phyloP scores from a whole-genome alignment of 2,888 invertebrate species.

The Gymnoscelis rufifasciata region DNA sequence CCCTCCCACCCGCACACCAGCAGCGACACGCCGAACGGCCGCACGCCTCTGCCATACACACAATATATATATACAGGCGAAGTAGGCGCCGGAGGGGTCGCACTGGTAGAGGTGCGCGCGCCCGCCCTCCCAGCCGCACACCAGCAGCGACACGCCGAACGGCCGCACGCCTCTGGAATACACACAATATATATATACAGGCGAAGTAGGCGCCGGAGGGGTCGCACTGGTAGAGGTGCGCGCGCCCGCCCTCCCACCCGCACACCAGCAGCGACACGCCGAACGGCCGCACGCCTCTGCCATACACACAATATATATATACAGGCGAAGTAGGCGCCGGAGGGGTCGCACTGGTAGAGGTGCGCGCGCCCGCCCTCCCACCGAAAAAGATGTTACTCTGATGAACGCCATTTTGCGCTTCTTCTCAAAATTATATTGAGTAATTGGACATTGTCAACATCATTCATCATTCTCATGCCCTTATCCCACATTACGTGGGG shows the following conservation, averaged over 20 bases:
- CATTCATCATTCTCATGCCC: too few species aligned
- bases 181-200: too few species aligned
- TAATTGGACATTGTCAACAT: too few species aligned
- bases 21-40: conserved; percentile 98
- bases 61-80: neutral
- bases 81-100: conserved; percentile 91
- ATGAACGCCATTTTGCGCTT: too few species aligned
- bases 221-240: conserved; percentile 98
- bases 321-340: conserved; percentile 75
- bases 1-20: conserved; percentile 98
- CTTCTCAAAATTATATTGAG: too few species aligned
- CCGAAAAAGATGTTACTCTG: conserved; percentile 46
- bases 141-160: conserved; percentile 97
- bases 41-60: conserved; percentile 86
- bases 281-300: conserved; percentile 97
- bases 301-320: too few species aligned
- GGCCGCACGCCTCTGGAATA: conserved; percentile 94
- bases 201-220: conserved; percentile 85
- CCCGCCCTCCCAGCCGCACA: conserved; percentile 97
- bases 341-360: conserved; percentile 99
- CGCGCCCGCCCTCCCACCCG: conserved; percentile 96
- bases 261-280: conserved; percentile 98
- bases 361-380: conserved; percentile 96
- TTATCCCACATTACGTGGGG: too few species aligned
- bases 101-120: conserved; percentile 98